Evolutionary conservation across 2,888 invertebrate species (phyloP).

Genomic region (Drosophila greeni): DNA sequence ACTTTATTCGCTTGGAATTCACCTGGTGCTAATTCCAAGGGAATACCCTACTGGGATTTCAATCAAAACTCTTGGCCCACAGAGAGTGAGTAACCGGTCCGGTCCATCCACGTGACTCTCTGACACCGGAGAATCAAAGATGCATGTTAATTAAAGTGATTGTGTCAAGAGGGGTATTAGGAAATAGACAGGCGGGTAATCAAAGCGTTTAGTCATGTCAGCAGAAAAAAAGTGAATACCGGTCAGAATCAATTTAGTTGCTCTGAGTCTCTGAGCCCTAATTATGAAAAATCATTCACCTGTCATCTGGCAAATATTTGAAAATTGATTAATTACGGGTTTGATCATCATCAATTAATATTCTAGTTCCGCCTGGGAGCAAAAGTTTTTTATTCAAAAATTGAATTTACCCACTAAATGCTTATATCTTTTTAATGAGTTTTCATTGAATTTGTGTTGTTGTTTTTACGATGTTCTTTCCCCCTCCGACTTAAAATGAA

Average conservation of each 20-base stretch:
- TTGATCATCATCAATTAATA: constrained; percentile 40
- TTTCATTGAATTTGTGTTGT: constrained; percentile 19
- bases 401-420: constrained; percentile 17
- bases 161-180: constrained; percentile 12
- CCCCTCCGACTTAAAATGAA: constrained; percentile 38
- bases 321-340: constrained; percentile 24
- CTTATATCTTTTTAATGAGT: constrained; percentile 21
- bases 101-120: constrained; percentile 31
- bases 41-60: constrained; percentile 36
- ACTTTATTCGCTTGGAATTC: background rate
- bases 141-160: constrained; percentile 30
- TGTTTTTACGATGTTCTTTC: constrained; percentile 17
- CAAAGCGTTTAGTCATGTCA: constrained; percentile 11
- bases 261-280: constrained; percentile 8
- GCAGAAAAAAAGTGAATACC: constrained; percentile 3
- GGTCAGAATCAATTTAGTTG: constrained; percentile 2
- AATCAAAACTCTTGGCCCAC: constrained; percentile 7
- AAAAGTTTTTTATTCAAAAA: constrained; percentile 5
- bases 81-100: constrained; percentile 17
- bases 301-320: constrained; percentile 15
- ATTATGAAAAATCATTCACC: constrained; percentile 15
- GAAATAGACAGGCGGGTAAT: constrained; percentile 1
- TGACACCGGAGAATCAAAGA: constrained; percentile 12
- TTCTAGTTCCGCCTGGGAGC: constrained; percentile 31
- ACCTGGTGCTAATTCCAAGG: constrained; percentile 17